These are phyloP conservation scores for Ornithoptera priamus DNA, from an alignment of 2,888 invertebrate genomes.

Conservation along the genomic window DNA sequence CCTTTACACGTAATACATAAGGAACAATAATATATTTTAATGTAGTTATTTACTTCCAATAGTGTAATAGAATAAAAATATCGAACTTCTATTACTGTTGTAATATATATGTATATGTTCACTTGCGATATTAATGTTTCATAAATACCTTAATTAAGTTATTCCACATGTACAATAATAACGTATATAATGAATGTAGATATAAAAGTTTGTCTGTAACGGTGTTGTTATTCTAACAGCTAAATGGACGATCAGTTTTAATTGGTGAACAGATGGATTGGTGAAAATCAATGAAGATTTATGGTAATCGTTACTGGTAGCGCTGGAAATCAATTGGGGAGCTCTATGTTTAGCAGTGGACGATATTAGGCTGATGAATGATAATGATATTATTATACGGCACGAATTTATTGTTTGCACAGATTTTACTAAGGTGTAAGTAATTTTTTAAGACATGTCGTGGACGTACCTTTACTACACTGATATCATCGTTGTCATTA, in stretches of 20 bases:
- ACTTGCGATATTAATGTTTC: not conserved
- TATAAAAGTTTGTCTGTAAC: not conserved
- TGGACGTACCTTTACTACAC: conserved; percentile 10
- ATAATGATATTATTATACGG: not conserved
- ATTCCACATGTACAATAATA: not conserved
- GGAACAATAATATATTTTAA: conserved; percentile 1
- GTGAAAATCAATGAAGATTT: not conserved
- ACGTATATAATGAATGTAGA: not conserved
- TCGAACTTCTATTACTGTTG: not conserved
- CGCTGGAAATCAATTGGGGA: too few relatives aligned
- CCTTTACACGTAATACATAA: not conserved
- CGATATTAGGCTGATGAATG: too few relatives aligned
- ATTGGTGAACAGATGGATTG: not conserved
- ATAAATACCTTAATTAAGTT: not conserved
- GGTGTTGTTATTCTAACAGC: not conserved
- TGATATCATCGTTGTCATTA: not conserved
- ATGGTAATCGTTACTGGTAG: too few relatives aligned
- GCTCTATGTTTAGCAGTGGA: too few relatives aligned
- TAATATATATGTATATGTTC: not conserved
- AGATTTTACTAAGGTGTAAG: not conserved
- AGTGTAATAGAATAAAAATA: conserved; percentile 7
- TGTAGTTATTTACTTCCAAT: conserved; percentile 20
- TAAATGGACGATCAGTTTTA: not conserved
- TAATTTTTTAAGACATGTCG: not conserved
- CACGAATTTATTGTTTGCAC: not conserved